Conservation (phyloP, 2,113 vertebrate species). For the Himantopus leucocephalus region DNA sequence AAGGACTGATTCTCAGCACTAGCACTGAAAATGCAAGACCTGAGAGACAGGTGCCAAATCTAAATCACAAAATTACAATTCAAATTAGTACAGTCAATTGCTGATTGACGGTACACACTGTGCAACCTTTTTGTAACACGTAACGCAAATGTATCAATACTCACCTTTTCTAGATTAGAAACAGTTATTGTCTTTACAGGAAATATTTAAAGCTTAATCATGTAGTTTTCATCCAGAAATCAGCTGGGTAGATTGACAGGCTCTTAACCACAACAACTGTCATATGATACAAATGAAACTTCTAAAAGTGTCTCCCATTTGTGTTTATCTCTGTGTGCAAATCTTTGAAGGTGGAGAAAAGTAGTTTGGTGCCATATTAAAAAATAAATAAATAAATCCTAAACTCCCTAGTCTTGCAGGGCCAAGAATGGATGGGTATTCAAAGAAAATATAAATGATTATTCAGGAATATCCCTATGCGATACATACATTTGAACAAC, state of each 20-base stretch:
- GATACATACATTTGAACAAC: slow-evolving; percentile 96
- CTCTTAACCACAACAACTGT: slow-evolving; percentile 23
- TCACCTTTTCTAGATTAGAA: slow-evolving; percentile 35
- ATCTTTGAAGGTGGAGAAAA: slow-evolving; percentile 49
- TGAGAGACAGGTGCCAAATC: slow-evolving; percentile 34
- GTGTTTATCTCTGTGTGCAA: background rate
- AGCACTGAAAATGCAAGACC: slow-evolving; percentile 52
- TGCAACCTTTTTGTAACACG: background rate
- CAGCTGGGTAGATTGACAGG: background rate
- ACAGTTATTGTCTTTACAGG: slow-evolving; percentile 44
- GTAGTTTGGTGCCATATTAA: background rate
- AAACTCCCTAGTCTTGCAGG: slow-evolving; percentile 36
- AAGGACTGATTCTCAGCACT: slow-evolving; percentile 32
- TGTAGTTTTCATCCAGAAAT: slow-evolving; percentile 22
- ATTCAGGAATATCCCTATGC: slow-evolving; percentile 77
- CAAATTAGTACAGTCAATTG: slow-evolving; percentile 26
- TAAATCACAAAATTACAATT: slow-evolving; percentile 37
- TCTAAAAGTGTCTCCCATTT: slow-evolving; percentile 4
- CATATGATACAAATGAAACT: background rate
- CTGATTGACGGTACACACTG: background rate
- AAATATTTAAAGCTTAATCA: slow-evolving; percentile 8
- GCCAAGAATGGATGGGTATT: slow-evolving; percentile 38
- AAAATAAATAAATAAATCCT: background rate
- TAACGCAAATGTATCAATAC: background rate
- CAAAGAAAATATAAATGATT: slow-evolving; percentile 44